Conservation (phyloP, 2,797 vertebrate species). For the Lagodon rhomboides region DNA sequence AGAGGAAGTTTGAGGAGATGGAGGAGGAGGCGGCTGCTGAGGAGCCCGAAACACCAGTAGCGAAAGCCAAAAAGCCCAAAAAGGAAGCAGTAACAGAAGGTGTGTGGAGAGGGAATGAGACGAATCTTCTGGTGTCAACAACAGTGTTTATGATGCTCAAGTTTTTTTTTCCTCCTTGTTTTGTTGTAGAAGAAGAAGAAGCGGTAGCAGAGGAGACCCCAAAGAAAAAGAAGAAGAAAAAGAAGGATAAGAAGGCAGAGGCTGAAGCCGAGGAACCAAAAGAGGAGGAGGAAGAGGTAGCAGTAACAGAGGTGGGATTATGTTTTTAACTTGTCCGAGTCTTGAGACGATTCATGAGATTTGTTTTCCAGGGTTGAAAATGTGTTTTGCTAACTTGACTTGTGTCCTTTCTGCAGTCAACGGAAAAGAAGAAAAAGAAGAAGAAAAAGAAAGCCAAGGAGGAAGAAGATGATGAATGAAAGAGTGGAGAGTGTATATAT, state of each 20-base stretch:
- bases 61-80: slow-evolving; percentile 93
- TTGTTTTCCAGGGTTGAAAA: not conserved
- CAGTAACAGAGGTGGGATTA: slow-evolving; percentile 61
- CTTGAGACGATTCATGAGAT: not conserved
- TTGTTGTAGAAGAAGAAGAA: slow-evolving; percentile 64
- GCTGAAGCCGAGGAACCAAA: slow-evolving; percentile 40
- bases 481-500: slow-evolving; percentile 66
- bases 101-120: slow-evolving; percentile 48
- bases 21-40: slow-evolving; percentile 75
- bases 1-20: slow-evolving; percentile 93
- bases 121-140: accelerated
- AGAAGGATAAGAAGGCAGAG: slow-evolving; percentile 76
- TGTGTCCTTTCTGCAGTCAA: slow-evolving; percentile 61
- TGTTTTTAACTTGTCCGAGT: not conserved
- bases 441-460: slow-evolving; percentile 82
- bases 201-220: slow-evolving; percentile 74
- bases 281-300: slow-evolving; percentile 34
- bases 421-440: slow-evolving; percentile 84
- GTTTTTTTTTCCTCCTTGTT: accelerated
- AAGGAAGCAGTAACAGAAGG: slow-evolving; percentile 80
- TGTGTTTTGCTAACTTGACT: not conserved
- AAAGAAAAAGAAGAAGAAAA: slow-evolving; percentile 89
- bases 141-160: slow-evolving; percentile 1
- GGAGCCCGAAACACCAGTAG: slow-evolving; percentile 64
- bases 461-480: slow-evolving; percentile 85